A percentile compares a stretch with the other conserved stretches of the same genome.
These are phyloP conservation scores for Casuarius casuarius DNA, from an alignment of 2,113 vertebrate genomes.

Conservation along the genomic window DNA sequence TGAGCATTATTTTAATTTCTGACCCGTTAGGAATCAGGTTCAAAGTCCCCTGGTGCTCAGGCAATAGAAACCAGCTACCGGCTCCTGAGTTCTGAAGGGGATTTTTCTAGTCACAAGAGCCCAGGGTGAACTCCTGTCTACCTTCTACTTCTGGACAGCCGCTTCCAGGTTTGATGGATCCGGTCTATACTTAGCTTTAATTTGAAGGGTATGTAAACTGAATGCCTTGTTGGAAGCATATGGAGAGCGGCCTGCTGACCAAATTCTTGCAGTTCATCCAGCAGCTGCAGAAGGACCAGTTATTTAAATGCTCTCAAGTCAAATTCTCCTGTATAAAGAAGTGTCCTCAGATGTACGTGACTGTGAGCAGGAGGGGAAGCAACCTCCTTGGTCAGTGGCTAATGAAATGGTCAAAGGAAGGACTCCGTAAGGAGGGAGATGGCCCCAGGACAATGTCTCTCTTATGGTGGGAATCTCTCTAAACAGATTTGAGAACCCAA, in stretches of 20 bases:
- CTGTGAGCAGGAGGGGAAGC: background rate
- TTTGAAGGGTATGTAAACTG: background rate
- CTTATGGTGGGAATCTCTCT: background rate
- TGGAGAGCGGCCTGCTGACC: background rate
- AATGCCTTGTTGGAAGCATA: background rate
- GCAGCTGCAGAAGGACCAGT: background rate
- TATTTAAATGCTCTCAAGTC: background rate
- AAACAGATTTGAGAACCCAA: background rate
- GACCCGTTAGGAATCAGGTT: background rate
- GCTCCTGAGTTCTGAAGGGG: background rate
- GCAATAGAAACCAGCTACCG: background rate
- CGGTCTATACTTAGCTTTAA: background rate
- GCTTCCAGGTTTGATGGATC: background rate
- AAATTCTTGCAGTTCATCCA: background rate
- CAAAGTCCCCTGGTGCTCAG: background rate
- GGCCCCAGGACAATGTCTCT: background rate
- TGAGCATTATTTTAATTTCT: background rate
- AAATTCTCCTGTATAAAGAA: background rate
- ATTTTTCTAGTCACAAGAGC: background rate
- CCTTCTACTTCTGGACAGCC: background rate
- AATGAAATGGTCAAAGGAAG: background rate
- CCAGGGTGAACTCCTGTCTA: background rate
- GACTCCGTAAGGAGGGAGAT: background rate
- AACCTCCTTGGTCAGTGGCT: background rate
- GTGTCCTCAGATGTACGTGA: background rate